A percentile compares a stretch with the other conserved stretches of the same genome.
Conservation (phyloP, 2,888 invertebrate species). For the Alsophila aescularia region DNA sequence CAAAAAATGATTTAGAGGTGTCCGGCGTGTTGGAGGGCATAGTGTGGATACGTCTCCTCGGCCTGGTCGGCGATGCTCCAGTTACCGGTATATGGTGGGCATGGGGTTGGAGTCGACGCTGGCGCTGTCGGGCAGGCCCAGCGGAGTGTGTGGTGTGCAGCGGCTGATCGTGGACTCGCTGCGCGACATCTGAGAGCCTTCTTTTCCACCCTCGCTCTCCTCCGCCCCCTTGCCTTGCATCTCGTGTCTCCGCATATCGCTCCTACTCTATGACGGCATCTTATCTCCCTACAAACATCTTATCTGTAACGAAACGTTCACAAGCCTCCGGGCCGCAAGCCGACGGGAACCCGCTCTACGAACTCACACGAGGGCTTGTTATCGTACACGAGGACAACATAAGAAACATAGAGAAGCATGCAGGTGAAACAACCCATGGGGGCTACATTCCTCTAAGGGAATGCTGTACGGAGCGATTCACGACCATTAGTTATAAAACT, state of each 20-base stretch:
- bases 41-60: constrained; percentile 61
- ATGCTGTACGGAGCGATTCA: constrained; percentile 53
- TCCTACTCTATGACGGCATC: constrained; percentile 77
- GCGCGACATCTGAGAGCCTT: constrained; percentile 87
- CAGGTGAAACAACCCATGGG: constrained; percentile 75
- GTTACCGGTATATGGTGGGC: constrained; percentile 95
- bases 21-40: too few species aligned
- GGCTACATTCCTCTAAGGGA: constrained; percentile 55
- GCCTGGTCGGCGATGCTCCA: constrained; percentile 50
- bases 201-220: constrained; percentile 66
- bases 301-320: constrained; percentile 73
- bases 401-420: constrained; percentile 75
- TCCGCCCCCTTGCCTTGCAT: constrained; percentile 72
- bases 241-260: constrained; percentile 74
- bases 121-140: constrained; percentile 88
- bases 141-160: constrained; percentile 78
- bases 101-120: constrained; percentile 94
- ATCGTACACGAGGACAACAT: constrained; percentile 64
- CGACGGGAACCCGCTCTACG: constrained; percentile 53
- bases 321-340: constrained; percentile 59
- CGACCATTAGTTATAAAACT: constrained; percentile 57
- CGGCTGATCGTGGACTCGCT: constrained; percentile 88
- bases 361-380: constrained; percentile 59
- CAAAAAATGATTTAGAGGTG: too few species aligned
- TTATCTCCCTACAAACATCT: constrained; percentile 77